Percentiles rank a stretch among this genome's conserved stretches.
Conservation (phyloP, 2,888 invertebrate species). For the Polymixis lichenea region DNA sequence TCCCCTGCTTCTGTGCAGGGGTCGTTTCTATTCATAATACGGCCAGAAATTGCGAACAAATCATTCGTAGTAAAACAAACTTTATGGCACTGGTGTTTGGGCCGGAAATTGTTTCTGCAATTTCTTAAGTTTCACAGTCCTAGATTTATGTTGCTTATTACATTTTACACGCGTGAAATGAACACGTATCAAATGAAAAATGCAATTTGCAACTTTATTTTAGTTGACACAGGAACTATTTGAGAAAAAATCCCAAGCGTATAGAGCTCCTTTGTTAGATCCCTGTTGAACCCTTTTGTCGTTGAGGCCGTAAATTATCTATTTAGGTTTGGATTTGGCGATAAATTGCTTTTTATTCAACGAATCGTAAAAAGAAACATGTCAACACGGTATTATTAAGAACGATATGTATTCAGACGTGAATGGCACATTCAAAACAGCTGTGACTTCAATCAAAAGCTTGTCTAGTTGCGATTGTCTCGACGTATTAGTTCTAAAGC, state of each 20-base stretch:
- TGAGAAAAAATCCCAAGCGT: conserved; percentile 57
- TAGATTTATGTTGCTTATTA: conserved; percentile 88
- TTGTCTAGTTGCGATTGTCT: conserved; percentile 25
- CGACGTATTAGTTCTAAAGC: conserved; percentile 42
- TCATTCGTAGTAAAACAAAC: conserved; percentile 69
- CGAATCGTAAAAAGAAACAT: conserved; percentile 73
- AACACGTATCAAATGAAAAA: conserved; percentile 79
- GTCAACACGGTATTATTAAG: conserved; percentile 77
- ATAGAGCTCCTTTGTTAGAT: conserved; percentile 58
- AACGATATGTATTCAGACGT: conserved; percentile 34
- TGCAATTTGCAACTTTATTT: conserved; percentile 84
- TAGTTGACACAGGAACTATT: conserved; percentile 77
- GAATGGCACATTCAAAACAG: conserved; percentile 37
- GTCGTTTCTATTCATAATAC: conserved; percentile 86
- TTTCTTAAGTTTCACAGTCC: conserved; percentile 70
- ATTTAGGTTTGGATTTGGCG: conserved; percentile 85
- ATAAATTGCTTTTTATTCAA: conserved; percentile 85
- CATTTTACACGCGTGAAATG: conserved; percentile 88
- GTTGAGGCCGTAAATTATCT: conserved; percentile 86
- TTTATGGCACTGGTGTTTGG: conserved; percentile 66
- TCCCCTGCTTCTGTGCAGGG: conserved; percentile 80
- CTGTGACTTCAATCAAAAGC: conserved; percentile 51
- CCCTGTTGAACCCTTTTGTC: conserved; percentile 80
- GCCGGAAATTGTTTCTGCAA: conserved; percentile 56
- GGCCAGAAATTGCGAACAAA: conserved; percentile 77